Evolutionary conservation across 2,797 vertebrate genomes (phyloP).

Genomic region (Zonotrichia albicollis): DNA sequence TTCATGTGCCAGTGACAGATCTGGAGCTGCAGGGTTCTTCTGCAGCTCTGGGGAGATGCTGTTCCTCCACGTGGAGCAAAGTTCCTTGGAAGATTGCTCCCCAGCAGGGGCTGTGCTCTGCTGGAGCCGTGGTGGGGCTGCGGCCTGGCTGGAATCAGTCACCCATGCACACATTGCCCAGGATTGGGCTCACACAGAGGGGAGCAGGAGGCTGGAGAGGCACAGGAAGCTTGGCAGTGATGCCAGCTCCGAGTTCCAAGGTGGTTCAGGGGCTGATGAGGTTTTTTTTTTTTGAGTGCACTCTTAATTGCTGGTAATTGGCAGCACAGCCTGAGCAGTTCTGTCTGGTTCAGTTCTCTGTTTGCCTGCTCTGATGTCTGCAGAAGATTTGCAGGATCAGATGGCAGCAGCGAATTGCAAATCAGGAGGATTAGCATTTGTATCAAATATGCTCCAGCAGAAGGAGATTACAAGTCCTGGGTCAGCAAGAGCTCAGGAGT

Average conservation of each 20-base stretch:
- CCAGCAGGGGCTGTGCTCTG: not conserved
- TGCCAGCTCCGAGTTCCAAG: not conserved
- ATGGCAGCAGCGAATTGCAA: not conserved
- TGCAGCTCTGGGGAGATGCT: not conserved
- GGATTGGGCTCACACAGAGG: accelerated
- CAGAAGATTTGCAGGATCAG: constrained; percentile 18
- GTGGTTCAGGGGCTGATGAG: not conserved
- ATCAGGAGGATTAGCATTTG: not conserved
- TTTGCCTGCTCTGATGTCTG: not conserved
- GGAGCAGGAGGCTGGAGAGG: not conserved
- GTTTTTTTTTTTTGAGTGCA: not conserved
- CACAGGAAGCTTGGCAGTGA: not conserved
- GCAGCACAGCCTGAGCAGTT: not conserved
- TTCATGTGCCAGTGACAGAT: not conserved
- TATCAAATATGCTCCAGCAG: not conserved
- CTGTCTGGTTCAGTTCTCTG: not conserved
- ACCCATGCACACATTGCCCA: not conserved
- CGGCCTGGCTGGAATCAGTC: not conserved
- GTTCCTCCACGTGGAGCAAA: not conserved
- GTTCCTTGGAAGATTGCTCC: not conserved
- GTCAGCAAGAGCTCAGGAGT: not conserved
- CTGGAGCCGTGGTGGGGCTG: not conserved
- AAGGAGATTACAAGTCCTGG: constrained; percentile 20
- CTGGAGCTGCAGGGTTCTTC: not conserved
- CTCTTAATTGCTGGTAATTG: not conserved